Percentiles rank a stretch among this genome's conserved stretches.
These are phyloP conservation scores for Callocephalon fimbriatum DNA, from an alignment of 2,113 vertebrate species.

Conservation along the genomic window DNA sequence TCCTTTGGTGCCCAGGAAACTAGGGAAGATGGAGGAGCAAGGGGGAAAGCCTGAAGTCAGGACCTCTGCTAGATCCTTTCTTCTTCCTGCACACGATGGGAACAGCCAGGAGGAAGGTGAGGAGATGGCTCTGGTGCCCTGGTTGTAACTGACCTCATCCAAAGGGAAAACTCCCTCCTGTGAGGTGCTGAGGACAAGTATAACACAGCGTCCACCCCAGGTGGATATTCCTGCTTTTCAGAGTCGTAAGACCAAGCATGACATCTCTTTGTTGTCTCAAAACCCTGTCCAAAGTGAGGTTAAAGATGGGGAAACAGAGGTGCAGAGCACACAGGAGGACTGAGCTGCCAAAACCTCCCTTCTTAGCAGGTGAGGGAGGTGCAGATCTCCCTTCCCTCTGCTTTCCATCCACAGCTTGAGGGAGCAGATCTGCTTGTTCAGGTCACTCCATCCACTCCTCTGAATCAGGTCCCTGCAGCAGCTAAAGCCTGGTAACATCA, in stretches of 20 bases:
- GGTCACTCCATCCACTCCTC: neutral
- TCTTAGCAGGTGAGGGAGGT: fast-evolving
- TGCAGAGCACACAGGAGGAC: neutral
- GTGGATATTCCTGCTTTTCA: neutral
- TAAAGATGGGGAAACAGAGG: neutral
- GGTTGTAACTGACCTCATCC: fast-evolving
- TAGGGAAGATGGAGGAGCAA: neutral
- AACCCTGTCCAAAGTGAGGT: fast-evolving
- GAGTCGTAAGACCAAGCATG: fast-evolving
- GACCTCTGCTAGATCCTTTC: neutral
- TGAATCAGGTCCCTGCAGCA: neutral
- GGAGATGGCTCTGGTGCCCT: neutral
- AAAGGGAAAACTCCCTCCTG: neutral
- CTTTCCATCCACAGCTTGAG: neutral
- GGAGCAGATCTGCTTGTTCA: neutral
- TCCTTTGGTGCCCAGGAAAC: neutral
- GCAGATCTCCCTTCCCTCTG: neutral
- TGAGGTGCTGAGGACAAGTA: fast-evolving
- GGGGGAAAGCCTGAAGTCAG: neutral
- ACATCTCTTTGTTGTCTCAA: fast-evolving
- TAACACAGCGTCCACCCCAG: neutral
- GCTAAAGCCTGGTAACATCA: neutral
- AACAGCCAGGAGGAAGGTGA: neutral
- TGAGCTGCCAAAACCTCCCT: neutral
- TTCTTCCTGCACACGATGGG: neutral